Evolutionary conservation across 2,113 vertebrate species (phyloP).

Genomic region (Sus scrofa): T2T-Sscrofa CM000813.6:3146001-3146500

Average conservation of each 20-base stretch:
- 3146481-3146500: neutral
- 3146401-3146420: neutral
- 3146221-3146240: neutral
- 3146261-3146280: fast-evolving
- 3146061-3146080: neutral
- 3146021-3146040: neutral
- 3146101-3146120: neutral
- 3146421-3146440: fast-evolving
- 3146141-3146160: neutral
- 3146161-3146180: neutral
- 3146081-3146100: fast-evolving
- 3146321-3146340: too few relatives aligned
- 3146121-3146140: fast-evolving
- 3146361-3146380: too few relatives aligned
- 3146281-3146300: fast-evolving
- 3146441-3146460: neutral
- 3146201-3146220: neutral
- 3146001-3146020: neutral
- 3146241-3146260: fast-evolving
- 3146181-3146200: fast-evolving
- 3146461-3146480: neutral
- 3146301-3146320: fast-evolving
- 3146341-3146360: neutral
- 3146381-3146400: fast-evolving
- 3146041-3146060: neutral